Percentiles rank a stretch among this genome's conserved stretches.
These are phyloP conservation scores for Mesorhabditis spiculigera DNA, from an alignment of 2,888 invertebrate genomes.

Conservation along the genomic window DNA sequence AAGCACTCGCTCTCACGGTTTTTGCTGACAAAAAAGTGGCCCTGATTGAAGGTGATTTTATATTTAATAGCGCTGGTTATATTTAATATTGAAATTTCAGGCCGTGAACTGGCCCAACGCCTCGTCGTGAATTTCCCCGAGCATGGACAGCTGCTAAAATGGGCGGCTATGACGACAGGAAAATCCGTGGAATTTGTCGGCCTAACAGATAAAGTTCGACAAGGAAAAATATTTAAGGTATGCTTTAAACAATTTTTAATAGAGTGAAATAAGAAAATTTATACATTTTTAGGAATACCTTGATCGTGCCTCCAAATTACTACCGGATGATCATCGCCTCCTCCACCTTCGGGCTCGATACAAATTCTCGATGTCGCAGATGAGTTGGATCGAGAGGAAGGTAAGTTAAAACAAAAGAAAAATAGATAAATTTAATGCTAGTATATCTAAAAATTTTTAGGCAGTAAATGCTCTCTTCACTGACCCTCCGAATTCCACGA, in stretches of 20 bases:
- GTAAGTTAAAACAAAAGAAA: too few relatives aligned
- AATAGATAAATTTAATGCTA: neutral
- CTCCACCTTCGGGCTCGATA: neutral
- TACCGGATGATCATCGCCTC: neutral
- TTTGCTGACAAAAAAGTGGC: neutral
- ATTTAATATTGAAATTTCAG: neutral
- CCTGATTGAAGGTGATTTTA: slow-evolving; percentile 5
- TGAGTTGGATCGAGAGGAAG: neutral
- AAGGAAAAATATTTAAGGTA: neutral
- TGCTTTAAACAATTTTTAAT: neutral
- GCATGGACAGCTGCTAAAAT: neutral
- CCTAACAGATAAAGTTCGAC: slow-evolving; percentile 1
- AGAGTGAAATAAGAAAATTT: neutral
- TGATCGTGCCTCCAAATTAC: neutral
- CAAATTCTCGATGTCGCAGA: slow-evolving; percentile 6
- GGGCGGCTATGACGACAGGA: neutral
- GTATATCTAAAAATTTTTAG: neutral
- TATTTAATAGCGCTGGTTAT: too few relatives aligned
- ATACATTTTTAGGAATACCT: neutral
- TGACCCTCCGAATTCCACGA: neutral
- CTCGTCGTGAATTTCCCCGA: neutral
- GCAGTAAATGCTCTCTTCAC: neutral
- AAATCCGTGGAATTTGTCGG: slow-evolving; percentile 2
- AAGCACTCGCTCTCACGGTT: neutral
- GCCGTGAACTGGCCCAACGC: neutral